Evolutionary conservation across 1,140 invertebrate genomes (phyloP), one percentile per base, ranked within the genome.

Genomic region (Papilio dardanus): DNA sequence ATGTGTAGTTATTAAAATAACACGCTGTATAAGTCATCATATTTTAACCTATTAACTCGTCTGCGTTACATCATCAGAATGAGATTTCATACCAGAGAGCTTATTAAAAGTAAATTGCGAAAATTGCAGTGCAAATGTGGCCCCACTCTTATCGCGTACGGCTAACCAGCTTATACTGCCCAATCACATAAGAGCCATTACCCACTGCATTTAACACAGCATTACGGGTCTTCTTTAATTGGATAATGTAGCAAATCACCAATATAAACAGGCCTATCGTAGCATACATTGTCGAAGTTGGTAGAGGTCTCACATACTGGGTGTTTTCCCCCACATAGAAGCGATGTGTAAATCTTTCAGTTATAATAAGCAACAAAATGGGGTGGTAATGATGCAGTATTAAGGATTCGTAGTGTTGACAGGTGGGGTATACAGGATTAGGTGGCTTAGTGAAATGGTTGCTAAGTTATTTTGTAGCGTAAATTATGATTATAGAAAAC

Each of bases 101-200:
- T 92, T 91, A 92, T 92, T 92, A 91, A 91, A 91, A 92, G 86
- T 90, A 89, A 91, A 92, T 91, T 92, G 87, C 87, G 86, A 91
- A 92, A 92, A 92, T 91, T 92, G 88, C 86, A 88, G 82, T 83
- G 88, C 89, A 90, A 91, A 92, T 91, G 88, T 88, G 89, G 85
- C 88, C 84, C 85, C 82, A 78, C 81, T 84, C 82, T 79, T 83
- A 81, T 76, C 85, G 81, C 83, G 79, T 85, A 86, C 83, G 75
- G 77, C 77, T 88, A 91, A 88, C 89, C 83, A 85, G 84, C 87
- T 89, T 87, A 91, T 68, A 79, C 8, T 67, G 46, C 0, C 83
- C 85, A 88, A 46, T 54, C 50, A 46, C 30, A 74, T 28, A 46
- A 69, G 58, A 77, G 79, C 30, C 10, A 30, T 33, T 58, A 54